Evolutionary conservation across 2,888 invertebrate genomes (phyloP), one percentile per base, ranked within the genome.

Genomic region (Cheilosia soror): DNA sequence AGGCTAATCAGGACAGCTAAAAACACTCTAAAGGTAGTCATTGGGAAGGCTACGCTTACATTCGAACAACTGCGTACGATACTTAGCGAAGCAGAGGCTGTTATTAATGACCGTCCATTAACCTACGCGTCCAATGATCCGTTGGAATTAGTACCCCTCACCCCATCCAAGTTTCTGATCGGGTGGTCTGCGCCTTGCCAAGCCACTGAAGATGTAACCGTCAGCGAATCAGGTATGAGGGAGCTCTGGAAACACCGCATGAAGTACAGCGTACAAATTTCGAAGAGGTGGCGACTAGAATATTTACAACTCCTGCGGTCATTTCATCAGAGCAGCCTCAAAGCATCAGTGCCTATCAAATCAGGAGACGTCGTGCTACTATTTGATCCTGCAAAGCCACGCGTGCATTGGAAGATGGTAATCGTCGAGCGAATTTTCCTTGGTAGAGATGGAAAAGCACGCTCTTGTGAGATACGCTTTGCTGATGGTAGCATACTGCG

Each of bases 1-100:
- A 73, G 76, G 13, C 69, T 86, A 6, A 83, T 86, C 0, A 51
- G 80, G 31, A 81, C 68, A 13, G 49, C 85, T 0, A 87, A 87
- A 29, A 58, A 66, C 44, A 76, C 58, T 5, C 49, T 87, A 5
- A 87, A 87, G 27, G 82, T 86, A 5, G 63, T 68, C 15, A 82
- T 85, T 29, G 84, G 73, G 5, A 66, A 60, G 15, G 37, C 66
- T 1, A 66, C 27, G 5, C 29, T 29, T 3, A 42, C 42, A 11
- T 71, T 71, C n/a, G 63, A 71, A 40, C 63, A 78, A 27, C 58
- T 79, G 27, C 57, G 60, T 15, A 69, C 62, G 0, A 25, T 77
- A 42, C 20, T 77, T 13, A 27, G 44, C 2, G 72, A 72, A 55
- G 65, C 78, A 5, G 71, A 72, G 42, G 71, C 57, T 4, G n/a